Evolutionary conservation across 2,888 invertebrate genomes (phyloP).

Genomic region (Creontiades dilutus): DNA sequence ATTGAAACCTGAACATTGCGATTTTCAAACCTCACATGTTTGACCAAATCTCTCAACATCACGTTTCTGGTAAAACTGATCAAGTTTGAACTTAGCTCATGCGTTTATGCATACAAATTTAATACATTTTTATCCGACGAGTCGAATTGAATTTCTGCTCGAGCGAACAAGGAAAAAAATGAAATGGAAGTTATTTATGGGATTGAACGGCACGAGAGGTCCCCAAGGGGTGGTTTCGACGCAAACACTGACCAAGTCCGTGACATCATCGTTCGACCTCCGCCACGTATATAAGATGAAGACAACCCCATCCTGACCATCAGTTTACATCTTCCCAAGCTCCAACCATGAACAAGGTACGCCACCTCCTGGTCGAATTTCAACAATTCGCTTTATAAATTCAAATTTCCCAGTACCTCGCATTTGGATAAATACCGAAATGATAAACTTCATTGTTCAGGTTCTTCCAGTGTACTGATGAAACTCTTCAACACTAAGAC

Average conservation of each 20-base stretch:
- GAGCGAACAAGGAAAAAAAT: neutral
- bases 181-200: neutral
- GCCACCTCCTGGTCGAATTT: neutral
- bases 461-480: no score
- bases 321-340: conserved; percentile 52
- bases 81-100: no score
- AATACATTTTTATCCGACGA: no score
- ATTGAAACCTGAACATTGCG: no score
- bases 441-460: no score
- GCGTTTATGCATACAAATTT: no score
- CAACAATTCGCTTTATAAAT: neutral
- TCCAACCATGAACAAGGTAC: conserved; percentile 58
- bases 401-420: neutral
- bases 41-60: no score
- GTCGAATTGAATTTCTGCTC: no score
- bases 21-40: no score
- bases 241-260: conserved; percentile 59
- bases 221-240: conserved; percentile 41
- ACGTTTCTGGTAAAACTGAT: no score
- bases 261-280: conserved; percentile 47
- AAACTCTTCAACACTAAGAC: no score
- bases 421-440: no score
- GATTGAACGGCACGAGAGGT: conserved; percentile 29
- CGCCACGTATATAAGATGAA: conserved; percentile 49
- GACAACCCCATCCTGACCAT: conserved; percentile 41